phyloP scores from a whole-genome alignment of 2,888 invertebrate species.

The Pandemis heparana region DNA sequence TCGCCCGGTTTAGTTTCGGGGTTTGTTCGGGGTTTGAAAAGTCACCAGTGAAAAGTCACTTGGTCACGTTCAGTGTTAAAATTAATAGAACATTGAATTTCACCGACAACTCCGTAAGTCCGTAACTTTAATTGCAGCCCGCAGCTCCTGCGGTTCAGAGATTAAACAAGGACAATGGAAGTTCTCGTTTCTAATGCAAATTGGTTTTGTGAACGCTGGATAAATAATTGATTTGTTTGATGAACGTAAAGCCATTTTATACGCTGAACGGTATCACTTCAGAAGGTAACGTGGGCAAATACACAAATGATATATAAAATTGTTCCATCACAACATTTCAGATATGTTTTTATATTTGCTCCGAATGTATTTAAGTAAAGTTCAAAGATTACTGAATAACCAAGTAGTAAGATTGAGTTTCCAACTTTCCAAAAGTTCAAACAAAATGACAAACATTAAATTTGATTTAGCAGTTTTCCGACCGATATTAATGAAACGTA shows the following conservation, averaged over 20 bases:
- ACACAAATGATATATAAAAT: background rate
- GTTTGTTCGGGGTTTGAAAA: background rate
- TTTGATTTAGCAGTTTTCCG: background rate
- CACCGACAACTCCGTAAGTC: constrained; percentile 9
- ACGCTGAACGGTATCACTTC: constrained; percentile 6
- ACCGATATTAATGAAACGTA: background rate
- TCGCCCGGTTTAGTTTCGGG: background rate
- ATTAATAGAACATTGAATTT: constrained; percentile 15
- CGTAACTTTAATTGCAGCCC: constrained; percentile 34
- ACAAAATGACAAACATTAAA: background rate
- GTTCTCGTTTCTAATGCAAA: constrained; percentile 35
- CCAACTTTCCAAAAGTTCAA: background rate
- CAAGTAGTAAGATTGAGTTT: background rate
- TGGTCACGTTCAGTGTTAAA: constrained; percentile 3
- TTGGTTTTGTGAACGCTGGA: constrained; percentile 36
- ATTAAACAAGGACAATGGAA: constrained; percentile 38
- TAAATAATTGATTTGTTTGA: constrained; percentile 39
- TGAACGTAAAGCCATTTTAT: constrained; percentile 6
- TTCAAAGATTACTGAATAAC: background rate
- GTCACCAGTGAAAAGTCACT: background rate
- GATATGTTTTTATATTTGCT: background rate
- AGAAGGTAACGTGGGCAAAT: background rate
- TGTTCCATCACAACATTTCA: background rate
- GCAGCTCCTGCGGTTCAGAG: constrained; percentile 25
- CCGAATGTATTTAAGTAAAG: background rate